Evolutionary conservation across 2,888 invertebrate species (phyloP), one percentile per base, ranked within the genome.

Genomic region (Rosalia funebris): DNA sequence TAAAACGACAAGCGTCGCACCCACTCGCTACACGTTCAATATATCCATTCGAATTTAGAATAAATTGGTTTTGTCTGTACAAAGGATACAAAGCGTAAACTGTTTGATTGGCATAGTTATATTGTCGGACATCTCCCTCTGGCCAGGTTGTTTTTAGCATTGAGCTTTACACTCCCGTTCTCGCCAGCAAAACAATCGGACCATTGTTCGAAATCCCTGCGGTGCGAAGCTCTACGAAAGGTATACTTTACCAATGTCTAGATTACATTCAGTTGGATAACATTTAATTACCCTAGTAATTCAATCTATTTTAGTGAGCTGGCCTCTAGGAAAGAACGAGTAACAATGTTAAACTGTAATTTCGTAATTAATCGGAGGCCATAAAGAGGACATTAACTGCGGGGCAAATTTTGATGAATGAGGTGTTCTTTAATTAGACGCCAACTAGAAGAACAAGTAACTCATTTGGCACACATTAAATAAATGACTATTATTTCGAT

Each of bases 101-200:
- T 67, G 69, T 74, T 72, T 74, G 74, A 74, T 74, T 74, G 74
- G 74, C 74, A 71, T 72, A 69, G 71, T 71, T 74, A 72, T 70
- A 65, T 66, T 70, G 69, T 70, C 66, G 64, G 70, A 63, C 68
- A 53, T 58, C 55, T 58, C 32, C 46, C 47, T 59, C 58, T 53
- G 54, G 50, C 57, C 60, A 63, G 60, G 60, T 63, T 53, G 56
- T 62, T 62, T 64, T 62, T 57, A 60, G 48, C 55, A 37, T 58
- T 53, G 34, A 53, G 58, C 52, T 58, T 53, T 53, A 50, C 60
- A 65, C 63, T 61, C 25, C 53, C 44, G 58, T 42, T 59, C 45
- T 37, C 56, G 47, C 52, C 48, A 45, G 56, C 59, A 60, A 69
- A 66, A 71, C 68, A 66, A 69, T 68, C 62, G 47, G 63, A 61